Evolutionary conservation across 2,888 invertebrate genomes (phyloP).

Genomic region (Lacanobia wlatinum): DNA sequence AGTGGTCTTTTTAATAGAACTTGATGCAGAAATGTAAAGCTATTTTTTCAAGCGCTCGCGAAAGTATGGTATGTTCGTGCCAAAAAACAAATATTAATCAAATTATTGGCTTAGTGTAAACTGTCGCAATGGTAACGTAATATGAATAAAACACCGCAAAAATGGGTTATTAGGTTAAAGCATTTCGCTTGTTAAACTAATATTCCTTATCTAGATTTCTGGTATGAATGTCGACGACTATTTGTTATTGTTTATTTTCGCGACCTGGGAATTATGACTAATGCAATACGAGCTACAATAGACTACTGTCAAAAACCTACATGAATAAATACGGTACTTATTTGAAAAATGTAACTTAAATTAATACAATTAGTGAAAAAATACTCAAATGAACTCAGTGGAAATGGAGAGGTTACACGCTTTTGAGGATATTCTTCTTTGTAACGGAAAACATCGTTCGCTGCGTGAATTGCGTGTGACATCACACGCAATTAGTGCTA

Average conservation of each 20-base stretch:
- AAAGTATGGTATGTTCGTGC: constrained; percentile 41
- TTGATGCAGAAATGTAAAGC: constrained; percentile 28
- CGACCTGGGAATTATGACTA: not conserved
- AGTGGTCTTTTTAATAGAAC: constrained; percentile 40
- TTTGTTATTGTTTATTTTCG: not conserved
- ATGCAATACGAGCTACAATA: not conserved
- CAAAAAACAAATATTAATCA: constrained; percentile 50
- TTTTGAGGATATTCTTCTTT: no score
- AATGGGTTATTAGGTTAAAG: constrained; percentile 49
- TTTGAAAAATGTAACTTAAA: no score
- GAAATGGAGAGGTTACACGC: no score
- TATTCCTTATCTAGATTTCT: constrained; percentile 16
- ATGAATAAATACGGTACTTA: no score
- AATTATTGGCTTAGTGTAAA: constrained; percentile 52
- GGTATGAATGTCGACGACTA: not conserved
- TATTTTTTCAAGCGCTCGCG: constrained; percentile 32
- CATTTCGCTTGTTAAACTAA: constrained; percentile 26
- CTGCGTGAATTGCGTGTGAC: no score
- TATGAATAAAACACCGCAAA: constrained; percentile 34
- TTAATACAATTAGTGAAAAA: no score
- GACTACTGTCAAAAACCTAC: no score
- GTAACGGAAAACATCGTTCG: no score
- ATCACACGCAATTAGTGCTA: no score
- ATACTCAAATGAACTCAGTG: no score
- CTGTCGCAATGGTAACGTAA: constrained; percentile 43